Base-by-base conservation (phyloP, 2,797 vertebrate species). In the Coreius guichenoti region DNA sequence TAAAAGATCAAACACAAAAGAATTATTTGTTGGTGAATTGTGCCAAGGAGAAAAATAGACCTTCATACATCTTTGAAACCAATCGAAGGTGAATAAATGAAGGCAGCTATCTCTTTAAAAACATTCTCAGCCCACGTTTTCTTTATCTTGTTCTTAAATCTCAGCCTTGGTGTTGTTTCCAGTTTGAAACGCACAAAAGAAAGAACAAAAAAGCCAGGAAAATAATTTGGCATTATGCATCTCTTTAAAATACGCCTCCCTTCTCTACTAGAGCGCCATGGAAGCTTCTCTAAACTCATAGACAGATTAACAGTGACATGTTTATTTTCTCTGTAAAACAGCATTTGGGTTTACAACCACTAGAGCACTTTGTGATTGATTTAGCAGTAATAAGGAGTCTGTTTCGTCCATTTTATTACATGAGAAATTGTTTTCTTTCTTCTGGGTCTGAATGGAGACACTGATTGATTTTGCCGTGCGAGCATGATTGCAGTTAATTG, bases 221-320 rank as follows among this genome's bases (percentile, higher is more conserved):
- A 79, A 80, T 21, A 17, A 45, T 43, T 70, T 72, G 74, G 43
- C 74, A 63, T 49, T 67, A 72, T 76, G 91, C 86, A 54, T 91
- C 88, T 88, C 91, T 88, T 88, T 88, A 92, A 91, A 82, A 87
- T 86, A 88, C 16, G 75, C 80, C 79, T 85, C 73, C 82, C 73
- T 88, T 84, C 70, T 51, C 78, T 82, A 74, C 86, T 84, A 83
- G 79, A 51, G 19, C 84, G 90, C 86, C 88, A 87, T 91, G 88
- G 87, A 92, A 89, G 86, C 76, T 94, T 94, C 89, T 93, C 89
- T 86, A 90, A 91, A 89, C 90, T 88, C 67, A 89, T 78, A 86
- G 89, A 90, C 88, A 75, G 92, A 95, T 95, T 92, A 89, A 93
- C 90, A 92, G 89, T 93, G 94, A 95, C 94, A 93, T 95, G 94